Evolutionary conservation across 2,888 invertebrate species (phyloP).

Genomic region (Dorcus parallelipipedus): DNA sequence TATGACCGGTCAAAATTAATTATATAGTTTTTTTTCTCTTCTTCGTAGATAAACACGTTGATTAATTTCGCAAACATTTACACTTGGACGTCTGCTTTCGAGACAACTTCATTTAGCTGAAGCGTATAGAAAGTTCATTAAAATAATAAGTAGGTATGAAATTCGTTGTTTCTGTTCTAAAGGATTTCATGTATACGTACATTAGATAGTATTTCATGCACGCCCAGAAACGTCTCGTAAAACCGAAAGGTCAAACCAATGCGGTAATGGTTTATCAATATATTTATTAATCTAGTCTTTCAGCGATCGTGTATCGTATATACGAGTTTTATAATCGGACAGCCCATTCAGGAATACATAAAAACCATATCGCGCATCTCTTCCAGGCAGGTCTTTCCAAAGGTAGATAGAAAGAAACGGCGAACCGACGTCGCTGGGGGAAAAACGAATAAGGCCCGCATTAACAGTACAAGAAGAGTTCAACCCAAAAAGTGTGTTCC

Average conservation of each 20-base stretch:
- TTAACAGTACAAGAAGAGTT: slow-evolving; percentile 32
- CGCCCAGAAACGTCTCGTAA: slow-evolving; percentile 8
- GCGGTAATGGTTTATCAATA: slow-evolving; percentile 14
- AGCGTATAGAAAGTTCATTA: too few species aligned
- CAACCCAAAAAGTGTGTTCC: slow-evolving; percentile 38
- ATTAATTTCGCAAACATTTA: too few species aligned
- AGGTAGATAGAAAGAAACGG: not conserved
- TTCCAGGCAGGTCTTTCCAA: slow-evolving; percentile 1
- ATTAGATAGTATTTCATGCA: slow-evolving; percentile 3
- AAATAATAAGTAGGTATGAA: too few species aligned
- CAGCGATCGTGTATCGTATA: slow-evolving; percentile 13
- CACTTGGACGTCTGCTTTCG: too few species aligned
- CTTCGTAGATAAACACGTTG: too few species aligned
- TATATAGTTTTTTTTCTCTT: too few species aligned
- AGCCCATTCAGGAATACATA: slow-evolving; percentile 9
- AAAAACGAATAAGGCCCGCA: slow-evolving; percentile 23
- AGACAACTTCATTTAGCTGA: too few species aligned
- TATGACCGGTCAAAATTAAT: too few species aligned
- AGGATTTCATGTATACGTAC: too few species aligned
- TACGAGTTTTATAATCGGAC: slow-evolving; percentile 11
- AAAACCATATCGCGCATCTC: slow-evolving; percentile 8
- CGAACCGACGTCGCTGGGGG: not conserved
- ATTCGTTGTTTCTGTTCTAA: too few species aligned
- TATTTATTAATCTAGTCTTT: slow-evolving; percentile 13
- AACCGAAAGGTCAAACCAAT: slow-evolving; percentile 13